Evolutionary conservation across 2,888 invertebrate species (phyloP), one percentile per base, ranked within the genome.

Genomic region (Sclerodermus sp.): DNA sequence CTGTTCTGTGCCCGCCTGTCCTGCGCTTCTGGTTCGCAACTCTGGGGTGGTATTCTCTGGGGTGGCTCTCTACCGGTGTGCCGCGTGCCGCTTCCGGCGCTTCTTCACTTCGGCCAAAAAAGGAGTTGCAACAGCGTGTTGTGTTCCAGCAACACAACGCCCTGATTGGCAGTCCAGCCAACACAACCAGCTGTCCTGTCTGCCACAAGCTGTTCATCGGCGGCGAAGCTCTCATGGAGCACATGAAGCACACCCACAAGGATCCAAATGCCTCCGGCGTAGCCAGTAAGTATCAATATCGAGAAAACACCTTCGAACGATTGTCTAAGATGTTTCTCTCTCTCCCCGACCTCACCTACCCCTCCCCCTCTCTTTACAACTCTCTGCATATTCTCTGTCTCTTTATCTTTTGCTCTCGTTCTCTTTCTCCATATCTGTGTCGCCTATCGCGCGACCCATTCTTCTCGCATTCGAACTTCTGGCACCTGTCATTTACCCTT

Each of bases 111-210:
- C 62, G 67, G 64, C 60, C 73, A 68, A 76, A 76, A 73, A 78
- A 77, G 89, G 89, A 89, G 87, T 89, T 91, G 85, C 91, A 92
- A 87, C 86, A 89, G 84, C 91, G 91, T 87, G 91, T 91, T 88
- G 91, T 91, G 85, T 88, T 91, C 86, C 91, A 93, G 89, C 93
- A 94, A 88, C 94, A 94, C 83, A 93, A 93, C 74, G 86, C 94
- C 77, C 89, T 91, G 83, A 88, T 88, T 77, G 93, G 93, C 73
- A 93, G 93, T 70, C 93, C 93, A 62, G 23, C 23, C 23, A 91
- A 92, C 74, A 92, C 93, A 60, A 91, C 93, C 55, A 90, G 92
- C 64, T 95, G 95, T 81, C 93, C 94, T 45, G 87, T 94, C 70
- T 95, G 94, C 83, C 93, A 94, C 84, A 94, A 95, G 83, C 88